Percentiles rank a stretch among this genome's conserved stretches.
These are phyloP conservation scores for Berghia stephanieae DNA, from an alignment of 1,140 invertebrate genomes.

Conservation along the genomic window DNA sequence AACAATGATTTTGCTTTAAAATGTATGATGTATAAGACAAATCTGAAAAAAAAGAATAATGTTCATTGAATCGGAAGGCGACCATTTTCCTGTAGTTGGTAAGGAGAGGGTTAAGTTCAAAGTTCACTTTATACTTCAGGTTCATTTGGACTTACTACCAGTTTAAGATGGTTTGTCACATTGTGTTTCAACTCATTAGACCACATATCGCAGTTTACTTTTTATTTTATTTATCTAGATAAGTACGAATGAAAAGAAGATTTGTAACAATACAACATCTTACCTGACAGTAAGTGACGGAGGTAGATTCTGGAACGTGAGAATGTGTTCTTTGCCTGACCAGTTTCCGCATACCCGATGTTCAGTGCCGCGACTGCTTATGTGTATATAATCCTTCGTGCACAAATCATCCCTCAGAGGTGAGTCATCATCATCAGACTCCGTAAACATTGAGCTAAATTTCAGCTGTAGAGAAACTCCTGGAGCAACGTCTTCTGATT, in stretches of 20 bases:
- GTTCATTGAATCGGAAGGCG: no score
- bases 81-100: no score
- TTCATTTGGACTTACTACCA: neutral
- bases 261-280: neutral
- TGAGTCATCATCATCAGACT: conserved; percentile 30
- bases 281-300: conserved; percentile 27
- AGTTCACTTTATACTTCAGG: no score
- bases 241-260: neutral
- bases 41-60: no score
- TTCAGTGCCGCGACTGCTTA: conserved; percentile 19
- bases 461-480: conserved; percentile 29
- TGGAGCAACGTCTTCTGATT: no score
- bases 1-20: no score
- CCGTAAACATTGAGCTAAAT: conserved; percentile 38
- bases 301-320: conserved; percentile 33
- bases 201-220: no score
- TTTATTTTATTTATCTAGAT: neutral
- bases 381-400: conserved; percentile 43
- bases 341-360: conserved; percentile 44
- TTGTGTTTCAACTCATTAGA: neutral
- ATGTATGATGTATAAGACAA: no score
- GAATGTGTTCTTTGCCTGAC: conserved; percentile 27
- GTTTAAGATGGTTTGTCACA: neutral
- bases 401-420: conserved; percentile 28
- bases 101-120: no score